Percentiles rank a stretch among this genome's conserved stretches.
These are phyloP conservation scores for Phenganax subtilis DNA, from an alignment of 92 coral and sea anemone genomes.

Conservation along the genomic window DNA sequence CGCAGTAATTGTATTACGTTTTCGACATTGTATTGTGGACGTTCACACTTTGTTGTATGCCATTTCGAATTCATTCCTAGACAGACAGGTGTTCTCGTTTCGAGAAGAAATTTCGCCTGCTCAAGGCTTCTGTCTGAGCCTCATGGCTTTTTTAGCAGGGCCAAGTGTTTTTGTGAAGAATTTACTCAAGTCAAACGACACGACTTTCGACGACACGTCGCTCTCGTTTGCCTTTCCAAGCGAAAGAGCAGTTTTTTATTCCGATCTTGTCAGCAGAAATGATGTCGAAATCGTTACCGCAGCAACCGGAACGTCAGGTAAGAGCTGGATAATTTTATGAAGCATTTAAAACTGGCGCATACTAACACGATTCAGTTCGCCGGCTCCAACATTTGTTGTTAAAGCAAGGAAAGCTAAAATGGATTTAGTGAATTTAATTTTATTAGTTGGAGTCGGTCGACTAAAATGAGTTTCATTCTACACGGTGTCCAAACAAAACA, in stretches of 20 bases:
- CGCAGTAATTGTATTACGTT: neutral
- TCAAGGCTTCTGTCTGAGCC: slow-evolving; percentile 19
- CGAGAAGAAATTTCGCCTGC: slow-evolving; percentile 17
- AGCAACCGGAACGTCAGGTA: slow-evolving; percentile 26
- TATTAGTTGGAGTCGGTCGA: no score
- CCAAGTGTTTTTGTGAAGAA: slow-evolving; percentile 16
- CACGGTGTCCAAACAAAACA: no score
- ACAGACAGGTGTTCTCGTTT: neutral
- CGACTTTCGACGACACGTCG: neutral
- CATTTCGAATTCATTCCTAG: slow-evolving; percentile 15
- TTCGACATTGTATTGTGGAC: slow-evolving; percentile 15
- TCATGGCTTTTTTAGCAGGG: slow-evolving; percentile 9
- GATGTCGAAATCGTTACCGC: slow-evolving; percentile 24
- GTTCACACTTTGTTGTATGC: slow-evolving; percentile 2
- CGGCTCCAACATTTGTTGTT: no score
- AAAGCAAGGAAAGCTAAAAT: no score
- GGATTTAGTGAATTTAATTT: no score
- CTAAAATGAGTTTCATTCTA: no score
- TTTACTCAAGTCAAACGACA: neutral
- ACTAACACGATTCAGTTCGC: neutral
- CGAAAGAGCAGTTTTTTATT: slow-evolving; percentile 15
- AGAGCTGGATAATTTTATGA: neutral
- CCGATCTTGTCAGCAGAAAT: neutral
- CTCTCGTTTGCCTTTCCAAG: neutral
- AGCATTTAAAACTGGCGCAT: neutral